phyloP scores from a whole-genome alignment of 2,797 vertebrate species.

The Sebastes itinus region DNA sequence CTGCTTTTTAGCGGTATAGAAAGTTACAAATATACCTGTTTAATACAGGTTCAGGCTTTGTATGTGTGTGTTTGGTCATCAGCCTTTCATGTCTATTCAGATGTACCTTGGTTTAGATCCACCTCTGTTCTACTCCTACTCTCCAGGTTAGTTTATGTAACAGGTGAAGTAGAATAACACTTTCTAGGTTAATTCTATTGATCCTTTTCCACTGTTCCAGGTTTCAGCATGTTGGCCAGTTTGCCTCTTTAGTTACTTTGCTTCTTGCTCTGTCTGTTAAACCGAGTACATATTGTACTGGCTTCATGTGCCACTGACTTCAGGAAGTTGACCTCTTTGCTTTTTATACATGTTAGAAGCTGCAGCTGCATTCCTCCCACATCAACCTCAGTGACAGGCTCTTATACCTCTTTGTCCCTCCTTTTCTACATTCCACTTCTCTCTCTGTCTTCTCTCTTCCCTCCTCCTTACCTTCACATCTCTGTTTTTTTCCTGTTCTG shows the following conservation, averaged over 20 bases:
- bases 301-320: constrained; percentile 32
- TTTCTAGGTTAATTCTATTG: neutral
- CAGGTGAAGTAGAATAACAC: neutral
- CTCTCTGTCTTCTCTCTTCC: neutral
- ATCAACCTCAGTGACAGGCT: constrained; percentile 35
- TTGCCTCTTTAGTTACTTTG: neutral
- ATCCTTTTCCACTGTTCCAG: neutral
- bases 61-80: neutral
- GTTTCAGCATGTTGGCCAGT: neutral
- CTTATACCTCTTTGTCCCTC: constrained; percentile 8
- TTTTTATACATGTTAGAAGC: constrained; percentile 62
- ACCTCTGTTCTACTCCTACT: constrained; percentile 3
- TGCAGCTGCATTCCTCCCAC: constrained; percentile 67
- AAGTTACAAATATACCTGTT: neutral
- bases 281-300: constrained; percentile 12
- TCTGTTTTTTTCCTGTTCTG: neutral
- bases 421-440: constrained; percentile 35
- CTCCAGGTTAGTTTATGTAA: constrained; percentile 18
- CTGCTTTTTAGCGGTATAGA: neutral
- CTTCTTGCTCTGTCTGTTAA: neutral
- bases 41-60: neutral
- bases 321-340: constrained; percentile 51
- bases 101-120: neutral
- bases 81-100: neutral
- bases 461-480: neutral